A percentile compares a stretch with the other conserved stretches of the same genome.
Conservation (phyloP, 2,797 vertebrate species). For the Odontamblyopus lacepedii region DNA sequence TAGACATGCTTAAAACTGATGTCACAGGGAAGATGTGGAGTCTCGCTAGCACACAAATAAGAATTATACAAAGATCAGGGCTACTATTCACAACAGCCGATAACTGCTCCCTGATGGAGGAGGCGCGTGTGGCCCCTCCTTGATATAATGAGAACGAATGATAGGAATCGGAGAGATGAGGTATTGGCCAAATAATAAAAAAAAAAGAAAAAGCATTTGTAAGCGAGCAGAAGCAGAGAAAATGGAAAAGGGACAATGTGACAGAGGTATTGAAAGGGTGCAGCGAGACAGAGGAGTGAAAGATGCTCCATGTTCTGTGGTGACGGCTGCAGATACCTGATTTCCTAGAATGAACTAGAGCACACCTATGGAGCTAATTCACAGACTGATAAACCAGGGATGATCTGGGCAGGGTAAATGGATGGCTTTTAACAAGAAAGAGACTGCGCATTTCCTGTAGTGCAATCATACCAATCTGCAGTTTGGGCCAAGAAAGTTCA, state of each 20-base stretch:
- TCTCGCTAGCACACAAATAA: conserved; percentile 30
- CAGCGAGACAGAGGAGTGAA: conserved; percentile 48
- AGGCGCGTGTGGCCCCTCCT: conserved; percentile 37
- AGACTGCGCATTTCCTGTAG: conserved; percentile 40
- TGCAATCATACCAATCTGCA: conserved; percentile 64
- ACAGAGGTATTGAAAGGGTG: conserved; percentile 48
- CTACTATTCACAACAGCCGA: conserved; percentile 30
- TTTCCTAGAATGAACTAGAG: conserved; percentile 58
- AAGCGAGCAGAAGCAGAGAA: conserved; percentile 40
- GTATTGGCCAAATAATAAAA: conserved; percentile 27
- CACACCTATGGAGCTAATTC: conserved; percentile 75
- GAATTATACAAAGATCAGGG: conserved; percentile 53
- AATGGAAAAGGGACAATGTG: conserved; percentile 18
- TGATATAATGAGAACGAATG: conserved; percentile 40
- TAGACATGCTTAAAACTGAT: conserved; percentile 52
- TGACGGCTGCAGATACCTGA: conserved; percentile 38
- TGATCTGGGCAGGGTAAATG: conserved; percentile 42
- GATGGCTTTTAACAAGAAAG: conserved; percentile 46
- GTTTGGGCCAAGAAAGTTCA: conserved; percentile 43
- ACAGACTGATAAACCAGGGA: conserved; percentile 60
- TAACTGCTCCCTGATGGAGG: conserved; percentile 32
- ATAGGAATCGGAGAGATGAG: conserved; percentile 38
- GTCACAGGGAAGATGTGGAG: conserved; percentile 34
- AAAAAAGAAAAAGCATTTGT: conserved; percentile 30
- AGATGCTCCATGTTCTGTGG: conserved; percentile 49